Percentiles rank a stretch among this genome's conserved stretches.
phyloP scores from a whole-genome alignment of 2,113 vertebrate species.

The Zosterops lateralis region DNA sequence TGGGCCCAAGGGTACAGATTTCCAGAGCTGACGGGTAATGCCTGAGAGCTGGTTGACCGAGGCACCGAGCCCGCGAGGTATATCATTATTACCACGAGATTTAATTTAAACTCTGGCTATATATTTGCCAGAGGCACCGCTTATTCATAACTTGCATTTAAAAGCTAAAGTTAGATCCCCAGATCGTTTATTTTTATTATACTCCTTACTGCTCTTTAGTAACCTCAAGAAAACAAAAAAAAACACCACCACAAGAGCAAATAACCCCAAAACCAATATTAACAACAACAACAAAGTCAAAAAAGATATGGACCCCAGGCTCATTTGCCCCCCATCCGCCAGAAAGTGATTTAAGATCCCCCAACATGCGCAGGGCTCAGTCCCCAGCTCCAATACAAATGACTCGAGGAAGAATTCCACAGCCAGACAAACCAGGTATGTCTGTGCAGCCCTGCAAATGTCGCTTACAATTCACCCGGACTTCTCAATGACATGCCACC shows the following conservation, averaged over 20 bases:
- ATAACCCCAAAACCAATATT: not conserved
- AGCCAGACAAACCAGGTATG: not conserved
- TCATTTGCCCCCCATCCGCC: not conserved
- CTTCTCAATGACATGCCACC: not conserved
- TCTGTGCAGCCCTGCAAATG: not conserved
- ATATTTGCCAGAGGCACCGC: not conserved
- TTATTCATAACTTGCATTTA: slow-evolving; percentile 4
- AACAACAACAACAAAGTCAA: not conserved
- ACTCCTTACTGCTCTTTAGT: not conserved
- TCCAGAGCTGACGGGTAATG: not conserved
- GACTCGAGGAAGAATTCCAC: not conserved
- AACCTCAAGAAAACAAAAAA: not conserved
- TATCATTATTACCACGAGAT: slow-evolving; percentile 15
- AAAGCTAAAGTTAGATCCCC: slow-evolving; percentile 7
- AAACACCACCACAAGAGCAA: not conserved
- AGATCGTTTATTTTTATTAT: not conserved
- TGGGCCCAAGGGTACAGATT: not conserved
- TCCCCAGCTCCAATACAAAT: not conserved
- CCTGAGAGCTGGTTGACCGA: not conserved
- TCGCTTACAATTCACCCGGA: not conserved
- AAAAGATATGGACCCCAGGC: not conserved
- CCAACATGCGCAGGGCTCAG: not conserved
- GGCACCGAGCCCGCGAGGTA: not conserved
- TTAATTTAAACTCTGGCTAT: slow-evolving; percentile 22
- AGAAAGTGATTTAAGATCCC: not conserved